A percentile compares a stretch with the other conserved stretches of the same genome.
Evolutionary conservation across 2,113 vertebrate genomes (phyloP).

Genomic region (Pyxicephalus adspersus): DNA sequence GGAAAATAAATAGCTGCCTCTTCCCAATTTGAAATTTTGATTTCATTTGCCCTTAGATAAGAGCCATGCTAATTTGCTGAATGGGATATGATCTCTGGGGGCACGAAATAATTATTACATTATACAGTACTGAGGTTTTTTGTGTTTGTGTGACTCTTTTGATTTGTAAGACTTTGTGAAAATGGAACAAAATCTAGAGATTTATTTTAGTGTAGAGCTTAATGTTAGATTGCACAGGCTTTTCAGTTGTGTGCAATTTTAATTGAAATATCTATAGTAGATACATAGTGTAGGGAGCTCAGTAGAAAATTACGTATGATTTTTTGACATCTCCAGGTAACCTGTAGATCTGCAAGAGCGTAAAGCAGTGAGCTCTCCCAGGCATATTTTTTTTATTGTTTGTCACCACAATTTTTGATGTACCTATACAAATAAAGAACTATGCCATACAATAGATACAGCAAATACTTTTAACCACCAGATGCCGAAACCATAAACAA

Average conservation of each 20-base stretch:
- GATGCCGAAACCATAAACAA: too few relatives aligned
- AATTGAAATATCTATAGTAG: background rate
- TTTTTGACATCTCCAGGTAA: too few relatives aligned
- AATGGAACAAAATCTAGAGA: conserved; percentile 15
- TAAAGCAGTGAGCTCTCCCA: too few relatives aligned
- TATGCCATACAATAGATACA: too few relatives aligned
- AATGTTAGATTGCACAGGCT: background rate
- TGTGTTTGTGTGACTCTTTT: conserved; percentile 47
- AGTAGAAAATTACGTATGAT: too few relatives aligned
- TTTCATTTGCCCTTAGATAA: conserved; percentile 74
- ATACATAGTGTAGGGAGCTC: too few relatives aligned
- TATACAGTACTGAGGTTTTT: conserved; percentile 53
- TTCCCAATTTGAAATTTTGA: conserved; percentile 68
- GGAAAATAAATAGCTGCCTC: conserved; percentile 60
- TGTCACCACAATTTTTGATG: too few relatives aligned
- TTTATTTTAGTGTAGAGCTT: conserved; percentile 1
- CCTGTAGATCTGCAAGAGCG: too few relatives aligned
- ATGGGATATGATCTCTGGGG: conserved; percentile 57
- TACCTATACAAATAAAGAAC: too few relatives aligned
- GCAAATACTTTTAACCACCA: too few relatives aligned
- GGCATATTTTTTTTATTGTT: too few relatives aligned
- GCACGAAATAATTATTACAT: conserved; percentile 57
- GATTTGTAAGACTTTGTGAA: conserved; percentile 49
- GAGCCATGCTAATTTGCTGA: conserved; percentile 71
- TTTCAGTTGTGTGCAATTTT: background rate